phyloP scores from a whole-genome alignment of 2,797 vertebrate species.

The Pseudochirops cupreus region DNA sequence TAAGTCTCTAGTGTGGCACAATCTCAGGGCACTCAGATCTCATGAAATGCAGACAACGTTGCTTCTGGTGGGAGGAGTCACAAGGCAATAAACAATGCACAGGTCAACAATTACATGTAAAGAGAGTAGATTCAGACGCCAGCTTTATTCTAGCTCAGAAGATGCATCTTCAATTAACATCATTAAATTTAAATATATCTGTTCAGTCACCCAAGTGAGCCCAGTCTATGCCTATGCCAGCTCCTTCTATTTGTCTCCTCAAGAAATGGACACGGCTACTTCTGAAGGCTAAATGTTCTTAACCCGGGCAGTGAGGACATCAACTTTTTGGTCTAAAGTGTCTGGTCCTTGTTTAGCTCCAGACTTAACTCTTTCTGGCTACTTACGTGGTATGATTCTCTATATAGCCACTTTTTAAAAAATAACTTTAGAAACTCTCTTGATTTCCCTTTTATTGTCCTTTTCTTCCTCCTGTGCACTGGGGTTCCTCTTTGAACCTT shows the following conservation, averaged over 20 bases:
- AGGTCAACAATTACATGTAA: background rate
- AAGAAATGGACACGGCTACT: background rate
- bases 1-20: background rate
- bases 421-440: background rate
- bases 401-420: background rate
- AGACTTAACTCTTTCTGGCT: background rate
- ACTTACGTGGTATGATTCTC: background rate
- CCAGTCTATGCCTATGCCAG: background rate
- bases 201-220: background rate
- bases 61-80: background rate
- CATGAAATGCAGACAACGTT: constrained; percentile 27
- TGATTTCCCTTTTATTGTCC: background rate
- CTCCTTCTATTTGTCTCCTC: too few relatives aligned
- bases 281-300: background rate
- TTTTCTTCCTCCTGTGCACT: constrained; percentile 9
- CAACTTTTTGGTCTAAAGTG: background rate
- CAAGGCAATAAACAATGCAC: background rate
- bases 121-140: background rate
- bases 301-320: background rate
- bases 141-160: background rate
- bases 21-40: background rate
- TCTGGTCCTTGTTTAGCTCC: background rate
- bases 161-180: background rate
- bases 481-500: background rate
- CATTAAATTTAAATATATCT: constrained; percentile 16